Evolutionary conservation across 1,140 invertebrate genomes (phyloP), one percentile per base, ranked within the genome.

Genomic region (Cydia amplana): DNA sequence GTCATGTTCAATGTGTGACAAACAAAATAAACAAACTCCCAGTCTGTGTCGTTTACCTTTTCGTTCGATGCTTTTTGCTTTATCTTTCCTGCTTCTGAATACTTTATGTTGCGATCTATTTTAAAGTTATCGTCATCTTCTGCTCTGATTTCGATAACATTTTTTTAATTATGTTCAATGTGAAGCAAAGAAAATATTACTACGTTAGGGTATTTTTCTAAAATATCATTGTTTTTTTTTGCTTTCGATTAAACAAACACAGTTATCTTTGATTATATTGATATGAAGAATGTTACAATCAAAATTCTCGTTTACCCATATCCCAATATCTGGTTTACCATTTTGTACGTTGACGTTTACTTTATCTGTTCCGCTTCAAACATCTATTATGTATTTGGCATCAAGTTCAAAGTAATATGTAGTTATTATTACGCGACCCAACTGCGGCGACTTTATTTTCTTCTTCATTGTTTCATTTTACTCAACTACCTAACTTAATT

Each of bases 1-100:
- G 65, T 70, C 65, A 60, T 36, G 65, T 70, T 60, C 55, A 23
- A 60, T 60, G 55, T 60, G 55, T 60, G 55, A 23, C 55, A 60
- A 60, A 60, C 55, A 60, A 60, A 60, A 60, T 23, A 60, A 60
- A 60, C 55, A 60, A 60, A 60, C 55, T 60, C n/a, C 55, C 18
- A 60, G 18, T 60, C 55, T 20, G 20, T 60, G 55, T 60, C 55
- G 55, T 60, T 60, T 60, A 60, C 55, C 55, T 60, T 60, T 60
- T 23, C 55, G 55, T 60, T 60, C 18, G 55, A 60, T 60, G 55
- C 55, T 9, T 18, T 60, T 23, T 60, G n/a, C 55, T 23, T 23
- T 60, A 20, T 60, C n/a, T 60, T 20, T 18, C 51, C 55, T n/a
- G 20, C 55, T 60, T 60, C 55, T 60, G 55, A 23, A 23, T 60